These are phyloP conservation scores for Cotesia vestalis DNA, from an alignment of 1,140 invertebrate genomes.

Conservation along the genomic window DNA sequence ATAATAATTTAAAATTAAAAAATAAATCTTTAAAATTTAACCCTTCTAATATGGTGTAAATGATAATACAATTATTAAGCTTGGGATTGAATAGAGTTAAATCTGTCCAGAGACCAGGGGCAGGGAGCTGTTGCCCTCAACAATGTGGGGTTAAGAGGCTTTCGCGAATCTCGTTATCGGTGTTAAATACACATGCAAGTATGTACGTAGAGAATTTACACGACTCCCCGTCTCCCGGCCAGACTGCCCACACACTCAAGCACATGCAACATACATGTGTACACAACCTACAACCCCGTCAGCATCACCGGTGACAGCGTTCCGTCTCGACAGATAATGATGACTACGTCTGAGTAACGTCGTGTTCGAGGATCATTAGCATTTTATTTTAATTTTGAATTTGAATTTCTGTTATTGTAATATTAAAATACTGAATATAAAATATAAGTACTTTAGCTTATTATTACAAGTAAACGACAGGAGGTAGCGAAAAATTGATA, in stretches of 20 bases:
- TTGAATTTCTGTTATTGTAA: background rate
- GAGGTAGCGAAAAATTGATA: too few species aligned
- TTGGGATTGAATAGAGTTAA: slow-evolving; percentile 2
- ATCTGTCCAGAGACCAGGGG: background rate
- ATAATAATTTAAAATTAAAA: too few species aligned
- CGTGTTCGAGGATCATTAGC: slow-evolving; percentile 12
- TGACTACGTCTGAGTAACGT: slow-evolving; percentile 22
- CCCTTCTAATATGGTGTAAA: too few species aligned
- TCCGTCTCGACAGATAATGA: slow-evolving; percentile 22
- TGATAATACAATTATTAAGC: background rate
- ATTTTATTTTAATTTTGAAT: background rate
- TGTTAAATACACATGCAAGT: slow-evolving; percentile 34
- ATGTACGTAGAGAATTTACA: slow-evolving; percentile 53
- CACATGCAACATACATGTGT: slow-evolving; percentile 7
- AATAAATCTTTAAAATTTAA: too few species aligned
- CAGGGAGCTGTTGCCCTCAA: slow-evolving; percentile 32
- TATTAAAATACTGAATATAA: too few species aligned
- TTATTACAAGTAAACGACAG: too few species aligned
- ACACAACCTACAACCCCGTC: slow-evolving; percentile 2
- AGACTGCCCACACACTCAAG: slow-evolving; percentile 27
- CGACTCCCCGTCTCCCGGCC: slow-evolving; percentile 59
- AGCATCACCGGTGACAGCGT: slow-evolving; percentile 18
- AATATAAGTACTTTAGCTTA: too few species aligned
- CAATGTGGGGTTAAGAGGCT: slow-evolving; percentile 55
- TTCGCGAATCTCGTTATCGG: slow-evolving; percentile 59